Evolutionary conservation across 2,113 vertebrate genomes (phyloP).

Genomic region (Lamprologus lemairii): DNA sequence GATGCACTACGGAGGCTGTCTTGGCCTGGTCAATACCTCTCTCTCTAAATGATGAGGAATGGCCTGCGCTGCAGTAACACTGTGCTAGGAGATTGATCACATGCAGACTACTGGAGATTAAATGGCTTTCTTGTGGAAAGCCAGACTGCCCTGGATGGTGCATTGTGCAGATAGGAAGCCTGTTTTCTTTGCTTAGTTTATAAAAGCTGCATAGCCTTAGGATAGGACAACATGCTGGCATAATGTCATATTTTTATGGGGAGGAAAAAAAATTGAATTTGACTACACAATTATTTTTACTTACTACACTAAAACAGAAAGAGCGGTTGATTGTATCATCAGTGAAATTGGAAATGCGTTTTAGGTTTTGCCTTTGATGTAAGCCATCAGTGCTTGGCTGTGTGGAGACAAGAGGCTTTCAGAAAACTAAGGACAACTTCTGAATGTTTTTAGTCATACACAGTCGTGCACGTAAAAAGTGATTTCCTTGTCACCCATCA

Average conservation of each 20-base stretch:
- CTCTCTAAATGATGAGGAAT: conserved; percentile 69
- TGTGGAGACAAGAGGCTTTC: background rate
- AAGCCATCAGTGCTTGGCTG: background rate
- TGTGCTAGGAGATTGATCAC: conserved; percentile 63
- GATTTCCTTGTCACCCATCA: background rate
- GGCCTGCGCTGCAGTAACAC: conserved; percentile 57
- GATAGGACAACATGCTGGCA: background rate
- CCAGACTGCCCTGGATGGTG: conserved; percentile 35
- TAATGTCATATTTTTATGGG: background rate
- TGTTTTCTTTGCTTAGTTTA: background rate
- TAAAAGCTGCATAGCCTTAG: conserved; percentile 4
- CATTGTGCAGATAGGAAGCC: conserved; percentile 20
- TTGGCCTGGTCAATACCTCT: conserved; percentile 58
- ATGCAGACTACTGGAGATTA: conserved; percentile 64
- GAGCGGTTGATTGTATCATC: background rate
- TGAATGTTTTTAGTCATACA: background rate
- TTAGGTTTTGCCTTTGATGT: background rate
- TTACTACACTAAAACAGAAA: background rate
- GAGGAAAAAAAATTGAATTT: background rate
- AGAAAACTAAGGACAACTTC: background rate
- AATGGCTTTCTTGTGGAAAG: conserved; percentile 60
- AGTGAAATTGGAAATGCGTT: background rate
- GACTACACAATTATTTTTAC: background rate
- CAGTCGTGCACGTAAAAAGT: background rate
- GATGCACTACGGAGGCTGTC: conserved; percentile 24